Percentiles rank a stretch among this genome's conserved stretches.
Evolutionary conservation across 2,113 vertebrate genomes (phyloP).

Genomic region (Petrocephalus zakoni): DNA sequence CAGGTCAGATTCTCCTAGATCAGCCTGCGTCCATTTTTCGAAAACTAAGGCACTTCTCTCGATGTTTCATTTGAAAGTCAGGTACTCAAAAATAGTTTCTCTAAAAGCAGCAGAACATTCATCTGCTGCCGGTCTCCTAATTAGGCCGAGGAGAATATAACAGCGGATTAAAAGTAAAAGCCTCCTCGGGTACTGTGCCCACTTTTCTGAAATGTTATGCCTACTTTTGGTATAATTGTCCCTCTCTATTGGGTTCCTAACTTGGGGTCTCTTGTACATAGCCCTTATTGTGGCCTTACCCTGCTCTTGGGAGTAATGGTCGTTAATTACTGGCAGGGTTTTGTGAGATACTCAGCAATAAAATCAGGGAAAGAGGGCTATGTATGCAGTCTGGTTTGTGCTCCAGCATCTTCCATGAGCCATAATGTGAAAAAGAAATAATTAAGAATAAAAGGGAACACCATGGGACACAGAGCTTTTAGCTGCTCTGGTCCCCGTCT

Average conservation of each 20-base stretch:
- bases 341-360: not conserved
- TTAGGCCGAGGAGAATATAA: not conserved
- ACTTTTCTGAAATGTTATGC: not conserved
- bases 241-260: not conserved
- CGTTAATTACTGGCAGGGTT: not conserved
- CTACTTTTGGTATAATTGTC: not conserved
- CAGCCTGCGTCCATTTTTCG: not conserved
- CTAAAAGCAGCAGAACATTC: not conserved
- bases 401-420: not conserved
- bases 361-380: not conserved
- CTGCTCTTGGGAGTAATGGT: not conserved
- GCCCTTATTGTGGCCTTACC: not conserved
- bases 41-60: not conserved
- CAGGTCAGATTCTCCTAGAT: not conserved
- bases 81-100: not conserved
- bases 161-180: not conserved
- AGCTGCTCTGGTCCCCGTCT: too few relatives aligned
- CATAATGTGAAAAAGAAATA: too few relatives aligned
- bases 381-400: not conserved
- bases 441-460: too few relatives aligned
- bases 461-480: too few relatives aligned
- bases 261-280: not conserved
- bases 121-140: not conserved
- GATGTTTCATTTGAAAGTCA: not conserved
- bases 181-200: not conserved